phyloP scores from a whole-genome alignment of 2,113 vertebrate genomes.

The Setophaga petechia region DNA sequence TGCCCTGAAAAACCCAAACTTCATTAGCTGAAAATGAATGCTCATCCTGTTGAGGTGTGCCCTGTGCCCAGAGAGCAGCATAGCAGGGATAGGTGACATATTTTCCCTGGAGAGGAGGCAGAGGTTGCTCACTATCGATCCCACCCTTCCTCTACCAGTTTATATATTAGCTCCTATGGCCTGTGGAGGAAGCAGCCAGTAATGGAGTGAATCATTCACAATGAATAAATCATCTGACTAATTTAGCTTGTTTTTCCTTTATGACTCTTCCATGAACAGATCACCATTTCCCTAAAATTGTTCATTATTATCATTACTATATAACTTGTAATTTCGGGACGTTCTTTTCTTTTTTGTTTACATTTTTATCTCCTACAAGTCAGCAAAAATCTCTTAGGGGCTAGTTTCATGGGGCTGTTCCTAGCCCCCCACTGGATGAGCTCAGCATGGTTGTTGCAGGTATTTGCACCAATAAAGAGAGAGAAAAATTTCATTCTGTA shows the following conservation, averaged over 20 bases:
- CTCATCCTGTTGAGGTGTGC: background rate
- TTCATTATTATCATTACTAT: background rate
- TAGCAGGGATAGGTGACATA: background rate
- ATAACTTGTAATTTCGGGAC: background rate
- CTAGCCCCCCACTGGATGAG: background rate
- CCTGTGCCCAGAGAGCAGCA: background rate
- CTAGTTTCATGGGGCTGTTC: background rate
- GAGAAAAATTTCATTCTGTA: background rate
- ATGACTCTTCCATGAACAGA: background rate
- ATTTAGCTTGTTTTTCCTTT: conserved; percentile 48
- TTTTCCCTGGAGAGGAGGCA: conserved; percentile 33
- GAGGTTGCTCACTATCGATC: background rate
- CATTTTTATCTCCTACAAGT: background rate
- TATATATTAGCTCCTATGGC: background rate
- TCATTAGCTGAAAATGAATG: background rate
- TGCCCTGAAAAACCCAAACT: background rate
- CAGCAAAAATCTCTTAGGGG: background rate
- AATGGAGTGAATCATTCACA: conserved; percentile 34
- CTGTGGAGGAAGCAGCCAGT: conserved; percentile 15
- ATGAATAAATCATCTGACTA: conserved; percentile 47
- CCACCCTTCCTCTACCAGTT: conserved; percentile 10
- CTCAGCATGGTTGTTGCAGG: background rate
- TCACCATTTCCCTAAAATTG: background rate
- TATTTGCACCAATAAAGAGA: background rate
- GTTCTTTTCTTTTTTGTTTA: background rate